These are phyloP conservation scores for Proterorhinus semilunaris DNA, from an alignment of 2,113 vertebrate species.

Conservation along the genomic window DNA sequence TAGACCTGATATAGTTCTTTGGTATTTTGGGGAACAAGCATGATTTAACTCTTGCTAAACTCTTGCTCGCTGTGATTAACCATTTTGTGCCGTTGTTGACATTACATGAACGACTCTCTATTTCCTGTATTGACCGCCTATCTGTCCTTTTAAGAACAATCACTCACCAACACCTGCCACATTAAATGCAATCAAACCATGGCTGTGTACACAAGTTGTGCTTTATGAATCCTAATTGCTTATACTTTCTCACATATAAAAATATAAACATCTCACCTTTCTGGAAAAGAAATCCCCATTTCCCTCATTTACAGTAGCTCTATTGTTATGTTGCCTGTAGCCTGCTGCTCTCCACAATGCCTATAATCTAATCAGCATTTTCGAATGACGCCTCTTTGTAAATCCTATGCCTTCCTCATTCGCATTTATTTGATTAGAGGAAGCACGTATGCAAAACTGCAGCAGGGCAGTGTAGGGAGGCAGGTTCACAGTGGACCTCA, in stretches of 20 bases:
- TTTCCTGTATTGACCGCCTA: constrained; percentile 42
- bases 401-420: constrained; percentile 49
- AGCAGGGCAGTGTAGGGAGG: constrained; percentile 41
- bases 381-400: constrained; percentile 57
- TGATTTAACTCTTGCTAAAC: too few relatives aligned
- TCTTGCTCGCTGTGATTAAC: neutral
- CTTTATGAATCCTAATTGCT: constrained; percentile 22
- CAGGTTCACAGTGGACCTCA: constrained; percentile 62
- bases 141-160: constrained; percentile 31
- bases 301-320: constrained; percentile 13
- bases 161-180: constrained; percentile 25
- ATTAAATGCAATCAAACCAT: constrained; percentile 33
- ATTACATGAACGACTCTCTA: constrained; percentile 32
- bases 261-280: constrained; percentile 4
- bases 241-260: constrained; percentile 10
- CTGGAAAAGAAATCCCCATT: constrained; percentile 13
- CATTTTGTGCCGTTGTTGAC: constrained; percentile 10
- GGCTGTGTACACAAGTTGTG: constrained; percentile 28
- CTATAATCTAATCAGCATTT: constrained; percentile 55
- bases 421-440: constrained; percentile 60
- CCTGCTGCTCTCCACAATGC: constrained; percentile 55
- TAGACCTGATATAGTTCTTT: too few relatives aligned
- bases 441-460: constrained; percentile 43
- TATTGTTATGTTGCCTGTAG: constrained; percentile 25
- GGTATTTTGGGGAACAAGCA: too few relatives aligned